Percentiles rank a stretch among this genome's conserved stretches.
These are phyloP conservation scores for Columba livia DNA, from an alignment of 2,113 vertebrate species.

Conservation along the genomic window DNA sequence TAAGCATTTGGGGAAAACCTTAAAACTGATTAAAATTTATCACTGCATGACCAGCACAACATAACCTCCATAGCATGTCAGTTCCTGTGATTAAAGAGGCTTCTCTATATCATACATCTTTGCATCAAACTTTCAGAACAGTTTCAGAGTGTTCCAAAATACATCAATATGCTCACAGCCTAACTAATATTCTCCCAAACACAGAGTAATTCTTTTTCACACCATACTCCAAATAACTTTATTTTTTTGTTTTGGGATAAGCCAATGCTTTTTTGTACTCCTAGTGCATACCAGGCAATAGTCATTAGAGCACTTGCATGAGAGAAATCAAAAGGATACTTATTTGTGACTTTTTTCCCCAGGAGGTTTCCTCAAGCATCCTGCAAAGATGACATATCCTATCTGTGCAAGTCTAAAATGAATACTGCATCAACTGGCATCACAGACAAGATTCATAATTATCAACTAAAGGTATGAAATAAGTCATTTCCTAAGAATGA, in stretches of 20 bases:
- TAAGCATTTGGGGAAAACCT: not conserved
- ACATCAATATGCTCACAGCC: not conserved
- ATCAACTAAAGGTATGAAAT: not conserved
- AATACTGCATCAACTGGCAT: not conserved
- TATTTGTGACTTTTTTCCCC: not conserved
- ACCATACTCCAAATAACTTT: not conserved
- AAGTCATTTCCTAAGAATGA: not conserved
- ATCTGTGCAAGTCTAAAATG: constrained; percentile 12
- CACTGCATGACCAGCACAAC: not conserved
- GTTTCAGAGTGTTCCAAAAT: not conserved
- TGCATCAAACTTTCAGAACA: not conserved
- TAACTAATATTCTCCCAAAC: not conserved
- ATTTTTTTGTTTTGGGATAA: not conserved
- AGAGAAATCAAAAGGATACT: not conserved
- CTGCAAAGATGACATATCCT: not conserved
- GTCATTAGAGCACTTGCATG: not conserved
- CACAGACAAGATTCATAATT: not conserved
- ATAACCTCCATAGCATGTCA: not conserved
- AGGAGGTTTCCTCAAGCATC: not conserved
- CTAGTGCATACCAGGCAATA: not conserved
- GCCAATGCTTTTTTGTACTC: not conserved
- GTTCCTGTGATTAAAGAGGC: not conserved
- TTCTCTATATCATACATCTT: not conserved
- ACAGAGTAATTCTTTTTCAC: accelerated
- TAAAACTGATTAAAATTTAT: not conserved